Percentiles rank a stretch among this genome's conserved stretches.
phyloP scores from a whole-genome alignment of 2,797 vertebrate genomes.

The Basileuterus tristriatus region DNA sequence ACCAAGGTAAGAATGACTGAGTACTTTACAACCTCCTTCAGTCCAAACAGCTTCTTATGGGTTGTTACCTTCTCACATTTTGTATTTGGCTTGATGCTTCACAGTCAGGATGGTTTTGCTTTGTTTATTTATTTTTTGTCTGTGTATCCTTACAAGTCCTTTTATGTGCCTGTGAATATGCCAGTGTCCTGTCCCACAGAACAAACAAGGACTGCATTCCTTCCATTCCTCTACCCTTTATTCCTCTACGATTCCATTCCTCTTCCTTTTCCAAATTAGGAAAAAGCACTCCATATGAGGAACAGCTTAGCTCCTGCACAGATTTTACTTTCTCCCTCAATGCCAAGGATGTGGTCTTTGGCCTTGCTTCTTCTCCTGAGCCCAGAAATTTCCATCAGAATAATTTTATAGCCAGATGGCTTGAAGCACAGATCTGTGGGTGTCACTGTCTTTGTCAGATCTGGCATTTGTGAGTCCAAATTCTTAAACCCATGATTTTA shows the following conservation, averaged over 20 bases:
- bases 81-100: not conserved
- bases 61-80: not conserved
- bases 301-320: not conserved
- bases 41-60: not conserved
- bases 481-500: not conserved
- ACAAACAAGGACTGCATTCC: not conserved
- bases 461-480: not conserved
- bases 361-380: not conserved
- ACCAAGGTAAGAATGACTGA: conserved; percentile 69
- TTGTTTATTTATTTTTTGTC: not conserved
- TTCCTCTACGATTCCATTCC: not conserved
- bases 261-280: not conserved
- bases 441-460: not conserved
- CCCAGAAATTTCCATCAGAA: not conserved
- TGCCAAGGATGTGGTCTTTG: not conserved
- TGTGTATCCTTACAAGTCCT: not conserved
- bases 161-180: not conserved
- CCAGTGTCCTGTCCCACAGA: not conserved
- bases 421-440: not conserved
- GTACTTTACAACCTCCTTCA: not conserved
- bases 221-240: not conserved
- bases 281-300: not conserved
- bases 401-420: not conserved
- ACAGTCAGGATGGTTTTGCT: not conserved
- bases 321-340: not conserved